phyloP scores from a whole-genome alignment of 2,113 vertebrate species.

The Muscicapa adusta region DNA sequence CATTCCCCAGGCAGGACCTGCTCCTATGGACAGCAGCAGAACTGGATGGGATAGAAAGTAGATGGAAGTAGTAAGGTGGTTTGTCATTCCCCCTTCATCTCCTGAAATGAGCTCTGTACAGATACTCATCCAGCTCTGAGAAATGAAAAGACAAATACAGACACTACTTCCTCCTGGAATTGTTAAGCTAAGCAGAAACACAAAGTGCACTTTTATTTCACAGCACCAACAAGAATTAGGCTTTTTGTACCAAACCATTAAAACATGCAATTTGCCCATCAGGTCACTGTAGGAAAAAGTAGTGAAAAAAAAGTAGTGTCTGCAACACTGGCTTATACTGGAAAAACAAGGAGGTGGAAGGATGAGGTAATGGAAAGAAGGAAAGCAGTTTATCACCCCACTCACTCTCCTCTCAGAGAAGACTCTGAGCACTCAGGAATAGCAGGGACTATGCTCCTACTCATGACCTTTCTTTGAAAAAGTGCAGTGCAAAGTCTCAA shows the following conservation, averaged over 20 bases:
- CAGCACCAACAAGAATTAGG: neutral
- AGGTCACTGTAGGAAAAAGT: neutral
- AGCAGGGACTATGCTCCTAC: neutral
- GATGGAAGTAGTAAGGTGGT: neutral
- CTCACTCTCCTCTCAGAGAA: neutral
- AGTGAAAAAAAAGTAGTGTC: neutral
- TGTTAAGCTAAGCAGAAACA: neutral
- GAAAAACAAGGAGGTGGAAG: neutral
- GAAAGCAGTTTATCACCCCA: constrained; percentile 26
- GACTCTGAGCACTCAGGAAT: neutral
- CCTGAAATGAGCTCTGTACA: neutral
- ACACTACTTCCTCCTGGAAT: neutral
- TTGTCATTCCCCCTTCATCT: neutral
- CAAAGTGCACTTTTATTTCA: neutral
- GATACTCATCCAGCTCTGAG: neutral
- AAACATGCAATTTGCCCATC: neutral
- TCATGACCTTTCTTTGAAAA: constrained; percentile 6
- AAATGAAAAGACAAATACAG: neutral
- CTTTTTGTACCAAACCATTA: neutral
- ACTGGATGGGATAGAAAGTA: neutral
- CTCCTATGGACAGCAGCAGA: neutral
- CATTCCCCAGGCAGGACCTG: neutral
- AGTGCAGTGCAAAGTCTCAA: neutral
- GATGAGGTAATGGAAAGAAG: constrained; percentile 43
- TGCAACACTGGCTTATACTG: neutral